Conservation (phyloP, 2,113 vertebrate species). For the Petroica traversi region DNA sequence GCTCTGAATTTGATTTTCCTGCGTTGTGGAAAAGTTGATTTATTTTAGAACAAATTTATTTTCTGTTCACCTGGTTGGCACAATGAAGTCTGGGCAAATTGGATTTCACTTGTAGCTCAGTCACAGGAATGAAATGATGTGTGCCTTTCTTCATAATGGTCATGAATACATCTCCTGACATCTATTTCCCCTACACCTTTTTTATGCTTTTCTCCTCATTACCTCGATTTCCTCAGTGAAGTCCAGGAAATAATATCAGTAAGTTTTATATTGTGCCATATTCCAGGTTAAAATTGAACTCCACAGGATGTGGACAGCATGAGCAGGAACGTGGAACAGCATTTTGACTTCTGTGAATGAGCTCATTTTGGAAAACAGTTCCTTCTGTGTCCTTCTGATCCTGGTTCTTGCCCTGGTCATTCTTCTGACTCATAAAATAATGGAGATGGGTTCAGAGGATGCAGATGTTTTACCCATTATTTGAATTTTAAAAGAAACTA, state of each 20-base stretch:
- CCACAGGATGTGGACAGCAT: accelerated
- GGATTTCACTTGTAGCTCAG: background rate
- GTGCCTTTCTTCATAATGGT: background rate
- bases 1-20: slow-evolving; percentile 1
- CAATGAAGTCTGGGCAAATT: background rate
- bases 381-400: background rate
- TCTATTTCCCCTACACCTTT: background rate
- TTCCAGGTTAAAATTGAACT: background rate
- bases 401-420: background rate
- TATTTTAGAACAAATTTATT: background rate
- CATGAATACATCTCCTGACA: background rate
- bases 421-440: background rate
- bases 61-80: slow-evolving; percentile 16
- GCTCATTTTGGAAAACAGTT: background rate
- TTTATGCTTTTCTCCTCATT: background rate
- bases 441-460: background rate
- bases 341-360: background rate
- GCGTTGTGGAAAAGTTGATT: background rate
- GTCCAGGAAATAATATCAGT: background rate
- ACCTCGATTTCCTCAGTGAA: background rate
- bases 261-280: background rate
- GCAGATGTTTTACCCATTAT: background rate
- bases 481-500: background rate
- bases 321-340: background rate
- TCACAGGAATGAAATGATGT: background rate